Evolutionary conservation across 2,888 invertebrate genomes (phyloP).

Genomic region (Choristoneura rosaceana): DNA sequence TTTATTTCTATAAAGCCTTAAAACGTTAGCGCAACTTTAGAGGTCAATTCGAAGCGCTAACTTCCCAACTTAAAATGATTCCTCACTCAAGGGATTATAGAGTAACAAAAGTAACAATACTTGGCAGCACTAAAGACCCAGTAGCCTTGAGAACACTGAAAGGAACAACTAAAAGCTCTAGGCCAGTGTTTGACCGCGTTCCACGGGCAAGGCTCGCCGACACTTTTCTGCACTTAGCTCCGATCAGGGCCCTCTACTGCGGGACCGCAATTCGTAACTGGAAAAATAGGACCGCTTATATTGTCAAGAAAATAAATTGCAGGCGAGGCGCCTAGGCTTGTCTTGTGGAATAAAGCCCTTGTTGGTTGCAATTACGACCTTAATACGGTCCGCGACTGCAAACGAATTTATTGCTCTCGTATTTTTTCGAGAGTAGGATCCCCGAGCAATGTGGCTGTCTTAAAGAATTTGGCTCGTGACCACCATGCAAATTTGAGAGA

Average conservation of each 20-base stretch:
- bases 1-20: neutral
- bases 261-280: slow-evolving; percentile 69
- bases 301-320: slow-evolving; percentile 66
- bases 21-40: too few relatives aligned
- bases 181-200: slow-evolving; percentile 59
- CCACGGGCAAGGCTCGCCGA: slow-evolving; percentile 50
- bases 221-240: slow-evolving; percentile 75
- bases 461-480: slow-evolving; percentile 16
- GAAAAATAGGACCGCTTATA: slow-evolving; percentile 68
- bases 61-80: slow-evolving; percentile 1
- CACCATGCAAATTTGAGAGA: neutral
- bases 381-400: slow-evolving; percentile 55
- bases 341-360: slow-evolving; percentile 56
- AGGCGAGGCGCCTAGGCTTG: slow-evolving; percentile 36
- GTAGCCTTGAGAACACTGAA: slow-evolving; percentile 54
- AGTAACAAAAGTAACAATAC: slow-evolving; percentile 31
- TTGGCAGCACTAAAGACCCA: slow-evolving; percentile 50
- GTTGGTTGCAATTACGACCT: slow-evolving; percentile 66
- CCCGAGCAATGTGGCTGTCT: slow-evolving; percentile 32
- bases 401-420: slow-evolving; percentile 61
- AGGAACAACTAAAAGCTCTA: slow-evolving; percentile 63
- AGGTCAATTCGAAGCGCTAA: neutral
- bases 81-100: slow-evolving; percentile 24
- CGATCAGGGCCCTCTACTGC: slow-evolving; percentile 54
- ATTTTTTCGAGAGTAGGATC: slow-evolving; percentile 47